Evolutionary conservation across 2,888 invertebrate species (phyloP).

Genomic region (Rhodophaea formosa): DNA sequence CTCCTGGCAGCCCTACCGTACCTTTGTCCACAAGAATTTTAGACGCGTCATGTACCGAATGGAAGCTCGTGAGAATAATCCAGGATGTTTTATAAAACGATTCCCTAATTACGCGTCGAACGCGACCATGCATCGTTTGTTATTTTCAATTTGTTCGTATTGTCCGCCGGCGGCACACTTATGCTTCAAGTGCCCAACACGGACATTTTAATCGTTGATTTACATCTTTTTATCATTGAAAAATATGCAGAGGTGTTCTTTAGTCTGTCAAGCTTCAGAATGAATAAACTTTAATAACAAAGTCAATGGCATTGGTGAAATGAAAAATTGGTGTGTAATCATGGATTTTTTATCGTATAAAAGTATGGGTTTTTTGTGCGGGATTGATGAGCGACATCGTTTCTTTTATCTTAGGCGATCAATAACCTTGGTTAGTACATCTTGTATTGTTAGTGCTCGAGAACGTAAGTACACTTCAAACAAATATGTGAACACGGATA

Average conservation of each 20-base stretch:
- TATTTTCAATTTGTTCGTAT: conserved; percentile 43
- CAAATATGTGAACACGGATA: conserved; percentile 8
- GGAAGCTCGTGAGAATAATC: conserved; percentile 62
- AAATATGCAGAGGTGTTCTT: conserved; percentile 15
- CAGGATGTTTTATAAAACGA: conserved; percentile 54
- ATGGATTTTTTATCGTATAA: conserved; percentile 4
- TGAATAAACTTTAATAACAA: conserved; percentile 15
- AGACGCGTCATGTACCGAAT: conserved; percentile 67
- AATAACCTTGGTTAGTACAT: conserved; percentile 4
- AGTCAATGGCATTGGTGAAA: conserved; percentile 15
- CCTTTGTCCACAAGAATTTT: conserved; percentile 70
- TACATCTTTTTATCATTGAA: conserved; percentile 16
- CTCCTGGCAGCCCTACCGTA: conserved; percentile 55
- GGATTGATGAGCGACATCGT: conserved; percentile 12
- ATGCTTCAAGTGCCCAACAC: conserved; percentile 19
- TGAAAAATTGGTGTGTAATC: conserved; percentile 9
- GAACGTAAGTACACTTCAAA: neutral
- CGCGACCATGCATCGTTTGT: conserved; percentile 32
- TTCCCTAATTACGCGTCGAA: conserved; percentile 54
- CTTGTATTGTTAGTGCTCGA: neutral
- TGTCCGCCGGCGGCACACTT: conserved; percentile 26
- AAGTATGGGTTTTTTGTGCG: conserved; percentile 1
- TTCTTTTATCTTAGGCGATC: conserved; percentile 14
- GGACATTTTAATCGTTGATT: conserved; percentile 10
- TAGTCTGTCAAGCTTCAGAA: conserved; percentile 6